Evolutionary conservation across 2,888 invertebrate species (phyloP).

Genomic region (Lithodes maja): DNA sequence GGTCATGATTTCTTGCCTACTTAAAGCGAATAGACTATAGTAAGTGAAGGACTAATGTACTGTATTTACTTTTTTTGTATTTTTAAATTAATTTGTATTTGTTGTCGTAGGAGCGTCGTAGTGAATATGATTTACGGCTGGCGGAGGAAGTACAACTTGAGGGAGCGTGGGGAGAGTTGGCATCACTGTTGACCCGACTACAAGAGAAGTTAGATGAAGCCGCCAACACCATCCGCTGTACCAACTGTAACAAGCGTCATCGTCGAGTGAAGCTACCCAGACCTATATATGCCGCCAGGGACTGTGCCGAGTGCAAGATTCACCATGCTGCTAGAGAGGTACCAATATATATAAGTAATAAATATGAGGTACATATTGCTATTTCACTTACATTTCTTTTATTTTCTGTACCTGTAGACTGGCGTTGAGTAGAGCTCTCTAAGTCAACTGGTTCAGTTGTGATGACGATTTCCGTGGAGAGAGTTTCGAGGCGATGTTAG

Average conservation of each 20-base stretch:
- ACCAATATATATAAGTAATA: conserved; percentile 34
- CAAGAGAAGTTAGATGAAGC: conserved; percentile 96
- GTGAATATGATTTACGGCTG: conserved; percentile 83
- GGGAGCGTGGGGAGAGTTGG: conserved; percentile 88
- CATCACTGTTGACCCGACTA: conserved; percentile 86
- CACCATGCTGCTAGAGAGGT: conserved; percentile 92
- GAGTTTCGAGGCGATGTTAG: too few relatives aligned
- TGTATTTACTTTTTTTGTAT: too few relatives aligned
- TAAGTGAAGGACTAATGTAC: too few relatives aligned
- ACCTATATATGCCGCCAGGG: conserved; percentile 93
- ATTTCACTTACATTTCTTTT: too few relatives aligned
- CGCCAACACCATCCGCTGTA: conserved; percentile 94
- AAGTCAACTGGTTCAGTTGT: too few relatives aligned
- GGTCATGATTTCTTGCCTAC: too few relatives aligned
- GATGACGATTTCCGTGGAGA: too few relatives aligned
- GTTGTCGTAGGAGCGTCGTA: conserved; percentile 81
- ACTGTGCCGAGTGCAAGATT: conserved; percentile 92
- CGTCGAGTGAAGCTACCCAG: conserved; percentile 89
- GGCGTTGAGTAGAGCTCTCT: too few relatives aligned
- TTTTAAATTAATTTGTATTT: neutral
- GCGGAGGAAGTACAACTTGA: conserved; percentile 81
- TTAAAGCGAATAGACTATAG: too few relatives aligned
- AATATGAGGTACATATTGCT: too few relatives aligned
- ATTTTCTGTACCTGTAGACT: too few relatives aligned
- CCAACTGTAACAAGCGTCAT: conserved; percentile 93